These are phyloP conservation scores for Oligia latruncula DNA, from an alignment of 2,888 invertebrate genomes.

Conservation along the genomic window DNA sequence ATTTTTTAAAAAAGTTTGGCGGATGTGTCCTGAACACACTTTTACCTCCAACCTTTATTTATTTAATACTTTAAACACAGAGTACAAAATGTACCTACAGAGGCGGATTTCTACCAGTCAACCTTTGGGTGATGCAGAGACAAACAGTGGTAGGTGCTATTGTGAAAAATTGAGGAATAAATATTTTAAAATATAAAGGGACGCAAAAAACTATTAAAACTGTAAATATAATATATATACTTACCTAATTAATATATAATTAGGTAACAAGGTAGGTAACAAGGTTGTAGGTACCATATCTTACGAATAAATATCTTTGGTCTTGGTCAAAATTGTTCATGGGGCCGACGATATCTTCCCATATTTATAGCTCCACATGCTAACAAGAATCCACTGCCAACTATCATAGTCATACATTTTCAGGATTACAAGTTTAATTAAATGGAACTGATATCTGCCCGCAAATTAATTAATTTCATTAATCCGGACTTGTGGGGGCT, in stretches of 20 bases:
- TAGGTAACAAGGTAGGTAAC: no score
- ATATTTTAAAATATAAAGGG: no score
- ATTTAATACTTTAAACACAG: no score
- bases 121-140: no score
- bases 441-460: constrained; percentile 36
- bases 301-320: neutral
- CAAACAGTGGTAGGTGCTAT: no score
- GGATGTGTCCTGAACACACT: neutral
- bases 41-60: neutral
- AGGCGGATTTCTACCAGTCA: no score
- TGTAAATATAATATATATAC: no score
- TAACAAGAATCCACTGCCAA: constrained; percentile 21
- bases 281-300: no score
- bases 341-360: neutral
- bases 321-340: constrained; percentile 10
- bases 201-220: no score
- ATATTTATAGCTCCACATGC: constrained; percentile 9
- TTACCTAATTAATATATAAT: no score
- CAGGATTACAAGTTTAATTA: constrained; percentile 31
- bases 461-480: constrained; percentile 58
- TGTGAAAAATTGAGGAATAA: no score
- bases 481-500: constrained; percentile 59
- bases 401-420: constrained; percentile 1
- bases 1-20: neutral
- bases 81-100: no score